Conservation (phyloP, 2,797 vertebrate species). For the Diplodus puntazzo region DNA sequence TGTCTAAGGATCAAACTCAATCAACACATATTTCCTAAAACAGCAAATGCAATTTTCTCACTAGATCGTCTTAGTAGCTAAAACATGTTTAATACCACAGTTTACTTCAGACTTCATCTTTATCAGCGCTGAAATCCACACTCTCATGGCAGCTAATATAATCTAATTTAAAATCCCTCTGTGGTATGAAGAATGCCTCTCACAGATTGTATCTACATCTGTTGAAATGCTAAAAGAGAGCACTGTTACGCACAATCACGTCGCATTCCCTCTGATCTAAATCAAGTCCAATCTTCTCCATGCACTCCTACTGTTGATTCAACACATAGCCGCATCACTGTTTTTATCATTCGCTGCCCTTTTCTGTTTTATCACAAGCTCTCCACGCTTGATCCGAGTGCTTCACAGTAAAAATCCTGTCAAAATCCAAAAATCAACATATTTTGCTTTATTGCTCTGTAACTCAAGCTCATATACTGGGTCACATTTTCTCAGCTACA, state of each 20-base stretch:
- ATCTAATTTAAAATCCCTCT: neutral
- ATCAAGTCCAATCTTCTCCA: neutral
- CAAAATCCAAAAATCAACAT: neutral
- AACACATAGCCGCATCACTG: neutral
- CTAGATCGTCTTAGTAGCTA: neutral
- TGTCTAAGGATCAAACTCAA: neutral
- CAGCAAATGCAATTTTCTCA: too few species aligned
- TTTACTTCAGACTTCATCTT: neutral
- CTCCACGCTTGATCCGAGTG: neutral
- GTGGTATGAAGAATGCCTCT: neutral
- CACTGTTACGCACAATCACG: neutral
- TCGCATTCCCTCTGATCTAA: neutral
- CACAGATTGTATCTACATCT: neutral
- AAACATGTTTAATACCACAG: neutral
- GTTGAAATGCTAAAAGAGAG: neutral
- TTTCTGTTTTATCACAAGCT: neutral
- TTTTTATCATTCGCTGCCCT: neutral
- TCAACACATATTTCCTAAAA: neutral
- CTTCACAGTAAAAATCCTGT: conserved; percentile 5
- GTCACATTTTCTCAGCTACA: neutral
- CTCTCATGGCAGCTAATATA: neutral
- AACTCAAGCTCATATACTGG: neutral
- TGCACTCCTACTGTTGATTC: neutral
- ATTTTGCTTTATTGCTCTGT: neutral
- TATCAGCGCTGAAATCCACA: neutral